Conservation (phyloP, 2,797 vertebrate species). For the Malurus splendens region DNA sequence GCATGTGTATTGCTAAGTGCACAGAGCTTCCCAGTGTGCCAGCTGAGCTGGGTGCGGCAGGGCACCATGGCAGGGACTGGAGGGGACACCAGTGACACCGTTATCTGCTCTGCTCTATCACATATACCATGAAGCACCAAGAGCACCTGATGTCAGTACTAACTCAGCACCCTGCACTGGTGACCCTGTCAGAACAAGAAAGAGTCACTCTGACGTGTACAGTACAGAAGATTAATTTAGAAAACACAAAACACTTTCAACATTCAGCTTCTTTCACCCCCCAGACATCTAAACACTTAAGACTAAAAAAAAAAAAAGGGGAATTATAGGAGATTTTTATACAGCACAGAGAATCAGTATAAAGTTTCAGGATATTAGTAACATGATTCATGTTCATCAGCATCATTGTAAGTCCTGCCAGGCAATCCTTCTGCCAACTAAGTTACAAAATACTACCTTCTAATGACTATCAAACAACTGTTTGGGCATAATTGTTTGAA, state of each 20-base stretch:
- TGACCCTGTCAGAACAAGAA: neutral
- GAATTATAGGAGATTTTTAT: neutral
- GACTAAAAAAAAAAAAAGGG: neutral
- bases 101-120: accelerated
- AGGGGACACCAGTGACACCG: neutral
- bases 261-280: neutral
- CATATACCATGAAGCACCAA: neutral
- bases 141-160: neutral
- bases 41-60: neutral
- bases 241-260: neutral
- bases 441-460: neutral
- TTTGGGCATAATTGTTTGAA: neutral
- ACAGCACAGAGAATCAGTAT: neutral
- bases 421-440: neutral
- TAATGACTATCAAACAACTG: neutral
- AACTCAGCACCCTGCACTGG: neutral
- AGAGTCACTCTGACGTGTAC: neutral
- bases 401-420: neutral
- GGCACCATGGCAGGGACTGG: accelerated
- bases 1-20: accelerated
- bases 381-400: neutral
- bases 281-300: neutral
- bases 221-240: neutral
- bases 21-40: neutral
- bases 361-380: slow-evolving; percentile 3